Evolutionary conservation across 2,888 invertebrate species (phyloP).

Genomic region (Aplocera efformata): DNA sequence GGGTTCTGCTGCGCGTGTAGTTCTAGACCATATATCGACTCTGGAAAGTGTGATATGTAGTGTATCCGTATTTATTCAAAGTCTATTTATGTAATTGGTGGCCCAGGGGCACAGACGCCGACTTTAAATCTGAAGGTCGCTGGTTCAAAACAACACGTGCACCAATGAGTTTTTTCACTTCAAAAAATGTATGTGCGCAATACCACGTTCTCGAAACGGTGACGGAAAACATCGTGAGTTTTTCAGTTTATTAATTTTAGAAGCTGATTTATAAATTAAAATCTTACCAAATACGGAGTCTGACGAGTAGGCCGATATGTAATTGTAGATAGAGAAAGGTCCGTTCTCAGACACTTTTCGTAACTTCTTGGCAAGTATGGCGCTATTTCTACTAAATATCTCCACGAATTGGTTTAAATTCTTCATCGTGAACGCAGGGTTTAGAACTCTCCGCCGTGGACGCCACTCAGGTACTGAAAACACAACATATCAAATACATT

Average conservation of each 20-base stretch:
- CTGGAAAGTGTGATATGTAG: background rate
- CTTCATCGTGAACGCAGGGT: slow-evolving; percentile 31
- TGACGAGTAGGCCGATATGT: slow-evolving; percentile 14
- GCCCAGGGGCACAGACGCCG: too few relatives aligned
- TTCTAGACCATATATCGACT: slow-evolving; percentile 11
- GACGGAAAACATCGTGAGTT: too few relatives aligned
- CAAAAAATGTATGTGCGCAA: too few relatives aligned
- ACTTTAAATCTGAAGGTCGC: too few relatives aligned
- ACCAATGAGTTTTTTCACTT: too few relatives aligned
- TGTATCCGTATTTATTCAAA: background rate
- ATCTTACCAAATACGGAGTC: slow-evolving; percentile 32
- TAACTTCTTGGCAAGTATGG: slow-evolving; percentile 13
- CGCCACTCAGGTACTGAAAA: slow-evolving; percentile 31
- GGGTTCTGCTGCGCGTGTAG: slow-evolving; percentile 16
- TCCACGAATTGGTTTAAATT: slow-evolving; percentile 31
- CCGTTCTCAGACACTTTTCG: slow-evolving; percentile 6
- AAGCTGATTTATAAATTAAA: background rate
- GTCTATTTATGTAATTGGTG: background rate
- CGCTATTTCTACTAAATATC: slow-evolving; percentile 29
- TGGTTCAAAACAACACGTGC: too few relatives aligned
- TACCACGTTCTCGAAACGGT: too few relatives aligned
- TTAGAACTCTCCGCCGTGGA: slow-evolving; percentile 33
- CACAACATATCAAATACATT: background rate
- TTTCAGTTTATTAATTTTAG: too few relatives aligned
- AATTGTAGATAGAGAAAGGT: slow-evolving; percentile 16